phyloP scores from a whole-genome alignment of 2,113 vertebrate genomes.

The Chroicocephalus ridibundus region DNA sequence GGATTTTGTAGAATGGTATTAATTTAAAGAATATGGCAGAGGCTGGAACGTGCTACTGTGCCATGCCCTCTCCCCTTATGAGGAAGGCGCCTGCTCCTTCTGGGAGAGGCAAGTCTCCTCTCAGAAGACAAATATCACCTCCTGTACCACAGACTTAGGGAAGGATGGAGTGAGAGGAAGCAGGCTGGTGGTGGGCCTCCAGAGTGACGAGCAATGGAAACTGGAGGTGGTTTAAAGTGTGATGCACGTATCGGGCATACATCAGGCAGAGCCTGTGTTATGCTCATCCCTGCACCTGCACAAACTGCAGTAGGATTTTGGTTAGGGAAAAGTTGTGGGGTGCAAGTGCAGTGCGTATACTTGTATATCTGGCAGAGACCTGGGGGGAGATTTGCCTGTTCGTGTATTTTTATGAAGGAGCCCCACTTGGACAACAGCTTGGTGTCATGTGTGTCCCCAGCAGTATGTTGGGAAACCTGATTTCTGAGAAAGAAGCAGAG shows the following conservation, averaged over 20 bases:
- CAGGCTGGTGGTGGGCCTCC: background rate
- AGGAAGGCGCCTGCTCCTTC: background rate
- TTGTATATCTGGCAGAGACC: background rate
- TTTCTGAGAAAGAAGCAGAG: conserved; percentile 12
- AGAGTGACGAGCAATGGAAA: background rate
- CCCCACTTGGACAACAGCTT: background rate
- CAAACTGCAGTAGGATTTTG: background rate
- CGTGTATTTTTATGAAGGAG: background rate
- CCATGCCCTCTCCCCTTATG: background rate
- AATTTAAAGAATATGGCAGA: background rate
- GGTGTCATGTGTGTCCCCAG: background rate
- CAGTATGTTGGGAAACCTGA: background rate
- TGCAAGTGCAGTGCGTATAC: background rate
- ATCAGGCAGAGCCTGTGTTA: background rate
- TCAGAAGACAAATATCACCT: background rate
- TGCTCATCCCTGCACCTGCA: background rate
- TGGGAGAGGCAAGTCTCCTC: background rate
- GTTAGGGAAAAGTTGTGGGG: background rate
- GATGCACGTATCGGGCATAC: fast-evolving
- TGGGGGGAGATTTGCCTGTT: background rate
- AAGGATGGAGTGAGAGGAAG: background rate
- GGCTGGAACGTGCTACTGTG: background rate
- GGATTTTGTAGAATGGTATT: background rate
- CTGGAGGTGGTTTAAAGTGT: fast-evolving
- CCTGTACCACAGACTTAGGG: background rate